Evolutionary conservation across 2,113 vertebrate genomes (phyloP), one percentile per base, ranked within the genome.

Genomic region (Pelvicachromis taeniatus): DNA sequence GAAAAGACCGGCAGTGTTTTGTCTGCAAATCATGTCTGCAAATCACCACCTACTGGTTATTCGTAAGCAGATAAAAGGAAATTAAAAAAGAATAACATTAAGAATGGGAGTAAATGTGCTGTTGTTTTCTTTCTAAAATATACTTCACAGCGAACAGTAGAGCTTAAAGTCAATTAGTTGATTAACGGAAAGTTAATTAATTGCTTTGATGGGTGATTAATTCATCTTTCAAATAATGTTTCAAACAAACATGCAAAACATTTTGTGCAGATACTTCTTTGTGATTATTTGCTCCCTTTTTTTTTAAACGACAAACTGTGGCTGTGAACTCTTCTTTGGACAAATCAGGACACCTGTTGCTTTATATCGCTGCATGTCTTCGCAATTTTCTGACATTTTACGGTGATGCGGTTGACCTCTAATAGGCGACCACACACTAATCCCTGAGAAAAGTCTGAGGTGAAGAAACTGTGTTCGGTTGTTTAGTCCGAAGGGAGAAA

Each of bases 1-100:
- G 52, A 26, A 75, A 75, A 50, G 26, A 52, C 42, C 19, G 48
- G 26, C 11, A 13, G 26, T 50, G 68, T 75, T 75, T 50, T 48
- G 23, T 73, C 68, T 73, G 23, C 42, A 73, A 48, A 48, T 73
- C 40, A 29, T 73, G 9, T 70, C 1, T 73, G 65, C 40, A 73
- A 73, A 73, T 73, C 68, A 73, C 68, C 42, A 73, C 42, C 68
- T 73, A 73, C 68, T 73, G 68, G 23, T 50, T 50, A 73, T 50
- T 10, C 10, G 0, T 75, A 52, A 75, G 45, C 70, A 0, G 26
- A 75, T 52, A 19, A 75, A 9, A 75, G 11, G 0, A 52, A 50
- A 50, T 50, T 31, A 50, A 75, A 75, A 75, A 75, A 50, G 70
- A n/a, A n/a, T 12, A 13, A 0, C 0, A 13, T 52, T 52, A 52